Conservation (phyloP, 2,797 vertebrate genomes). For the Lagorchestes hirsutus region DNA sequence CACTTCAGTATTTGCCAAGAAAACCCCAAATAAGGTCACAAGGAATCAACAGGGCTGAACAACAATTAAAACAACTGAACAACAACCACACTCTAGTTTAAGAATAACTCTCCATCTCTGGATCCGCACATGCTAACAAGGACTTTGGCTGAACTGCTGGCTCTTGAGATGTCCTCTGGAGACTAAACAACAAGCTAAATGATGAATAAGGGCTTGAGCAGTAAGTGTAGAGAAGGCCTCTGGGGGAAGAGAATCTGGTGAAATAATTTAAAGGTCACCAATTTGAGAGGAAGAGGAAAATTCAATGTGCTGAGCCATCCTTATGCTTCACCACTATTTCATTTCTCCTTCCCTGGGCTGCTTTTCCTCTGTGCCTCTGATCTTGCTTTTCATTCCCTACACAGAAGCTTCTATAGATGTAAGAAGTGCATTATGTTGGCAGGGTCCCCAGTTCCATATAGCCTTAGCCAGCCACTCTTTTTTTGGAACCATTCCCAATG, state of each 20-base stretch:
- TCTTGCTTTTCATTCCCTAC: not conserved
- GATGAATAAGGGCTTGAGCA: not conserved
- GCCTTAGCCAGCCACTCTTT: not conserved
- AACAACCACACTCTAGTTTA: not conserved
- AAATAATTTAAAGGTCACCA: not conserved
- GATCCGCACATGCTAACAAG: constrained; percentile 1
- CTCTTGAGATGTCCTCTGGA: not conserved
- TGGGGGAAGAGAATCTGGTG: not conserved
- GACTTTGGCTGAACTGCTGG: not conserved
- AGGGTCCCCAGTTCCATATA: not conserved
- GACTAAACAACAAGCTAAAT: constrained; percentile 10
- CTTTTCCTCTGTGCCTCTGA: not conserved
- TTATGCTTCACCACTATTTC: not conserved
- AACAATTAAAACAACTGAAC: not conserved
- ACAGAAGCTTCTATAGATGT: not conserved
- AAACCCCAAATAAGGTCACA: not conserved
- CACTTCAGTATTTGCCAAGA: not conserved
- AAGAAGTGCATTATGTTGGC: not conserved
- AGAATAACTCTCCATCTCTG: not conserved
- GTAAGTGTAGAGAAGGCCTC: not conserved
- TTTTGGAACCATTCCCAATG: not conserved
- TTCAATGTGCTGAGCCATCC: not conserved
- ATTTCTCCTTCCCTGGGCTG: not conserved
- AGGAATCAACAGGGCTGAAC: not conserved
- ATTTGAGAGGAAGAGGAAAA: not conserved